Conservation (phyloP, 2,888 invertebrate species). For the Platycheirus albimanus region DNA sequence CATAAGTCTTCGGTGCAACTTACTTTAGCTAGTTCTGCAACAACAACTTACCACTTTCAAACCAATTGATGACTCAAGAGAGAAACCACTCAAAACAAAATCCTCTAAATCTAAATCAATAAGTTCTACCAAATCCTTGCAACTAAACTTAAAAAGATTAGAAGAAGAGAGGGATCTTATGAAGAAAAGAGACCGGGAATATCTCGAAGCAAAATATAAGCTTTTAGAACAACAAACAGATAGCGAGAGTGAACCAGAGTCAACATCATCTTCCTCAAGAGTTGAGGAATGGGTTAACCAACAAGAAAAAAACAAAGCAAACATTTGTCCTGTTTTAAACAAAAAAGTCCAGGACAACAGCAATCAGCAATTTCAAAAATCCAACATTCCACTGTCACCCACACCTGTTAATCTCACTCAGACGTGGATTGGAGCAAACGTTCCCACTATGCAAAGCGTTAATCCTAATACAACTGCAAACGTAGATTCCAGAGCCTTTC, state of each 20-base stretch:
- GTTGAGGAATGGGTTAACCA: neutral
- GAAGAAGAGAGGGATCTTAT: slow-evolving; percentile 3
- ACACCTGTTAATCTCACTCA: neutral
- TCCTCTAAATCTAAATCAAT: neutral
- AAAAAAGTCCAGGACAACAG: slow-evolving; percentile 3
- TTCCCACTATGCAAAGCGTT: neutral
- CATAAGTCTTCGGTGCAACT: too few species aligned
- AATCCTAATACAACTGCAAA: neutral
- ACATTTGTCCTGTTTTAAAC: neutral
- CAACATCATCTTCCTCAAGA: slow-evolving; percentile 19
- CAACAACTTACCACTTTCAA: neutral
- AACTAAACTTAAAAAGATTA: neutral
- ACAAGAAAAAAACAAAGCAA: neutral
- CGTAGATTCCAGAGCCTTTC: neutral
- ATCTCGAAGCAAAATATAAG: slow-evolving; percentile 3
- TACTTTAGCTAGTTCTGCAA: too few species aligned
- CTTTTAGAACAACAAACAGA: too few species aligned
- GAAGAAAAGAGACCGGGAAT: neutral
- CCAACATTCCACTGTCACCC: neutral
- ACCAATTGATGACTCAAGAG: too few species aligned
- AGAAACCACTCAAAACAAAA: neutral
- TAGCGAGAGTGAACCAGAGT: neutral
- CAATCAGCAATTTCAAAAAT: neutral
- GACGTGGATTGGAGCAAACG: slow-evolving; percentile 13
- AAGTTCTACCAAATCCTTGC: neutral